These are phyloP conservation scores for Hypena proboscidalis DNA, from an alignment of 2,888 invertebrate species.

Conservation along the genomic window DNA sequence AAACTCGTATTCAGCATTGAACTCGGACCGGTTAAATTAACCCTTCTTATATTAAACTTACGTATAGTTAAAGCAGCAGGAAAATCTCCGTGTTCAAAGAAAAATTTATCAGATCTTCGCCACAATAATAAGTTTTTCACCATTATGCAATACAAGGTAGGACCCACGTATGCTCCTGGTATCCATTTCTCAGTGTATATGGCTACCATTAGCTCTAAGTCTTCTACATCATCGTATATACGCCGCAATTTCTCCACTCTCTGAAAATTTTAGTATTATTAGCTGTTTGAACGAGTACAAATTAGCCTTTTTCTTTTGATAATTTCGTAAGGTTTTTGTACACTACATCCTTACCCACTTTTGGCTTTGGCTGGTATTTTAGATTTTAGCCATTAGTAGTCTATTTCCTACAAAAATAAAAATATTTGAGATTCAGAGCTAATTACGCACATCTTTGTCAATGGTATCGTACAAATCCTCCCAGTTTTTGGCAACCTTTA, in stretches of 20 bases:
- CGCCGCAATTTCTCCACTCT: constrained; percentile 49
- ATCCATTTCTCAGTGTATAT: constrained; percentile 47
- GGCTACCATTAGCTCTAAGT: constrained; percentile 52
- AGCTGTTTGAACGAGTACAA: no score
- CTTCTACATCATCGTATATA: constrained; percentile 49
- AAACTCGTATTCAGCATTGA: no score
- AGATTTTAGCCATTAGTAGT: neutral
- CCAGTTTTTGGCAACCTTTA: constrained; percentile 88
- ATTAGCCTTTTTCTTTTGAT: no score
- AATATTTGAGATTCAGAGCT: neutral
- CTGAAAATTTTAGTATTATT: constrained; percentile 24
- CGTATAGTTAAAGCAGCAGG: constrained; percentile 45
- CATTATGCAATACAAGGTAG: constrained; percentile 53
- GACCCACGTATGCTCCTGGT: constrained; percentile 37
- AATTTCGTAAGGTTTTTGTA: no score
- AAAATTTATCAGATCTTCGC: constrained; percentile 49
- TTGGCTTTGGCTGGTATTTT: no score
- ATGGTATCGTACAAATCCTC: constrained; percentile 91
- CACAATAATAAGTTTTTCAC: constrained; percentile 45
- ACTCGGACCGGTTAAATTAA: no score
- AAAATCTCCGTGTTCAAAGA: constrained; percentile 52
- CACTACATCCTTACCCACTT: no score
- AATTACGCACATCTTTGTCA: constrained; percentile 47
- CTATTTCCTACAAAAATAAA: no score
- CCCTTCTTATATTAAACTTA: constrained; percentile 34